Evolutionary conservation across 2,113 vertebrate species (phyloP), one percentile per base, ranked within the genome.

Genomic region (Girardinichthys multiradiatus): DNA sequence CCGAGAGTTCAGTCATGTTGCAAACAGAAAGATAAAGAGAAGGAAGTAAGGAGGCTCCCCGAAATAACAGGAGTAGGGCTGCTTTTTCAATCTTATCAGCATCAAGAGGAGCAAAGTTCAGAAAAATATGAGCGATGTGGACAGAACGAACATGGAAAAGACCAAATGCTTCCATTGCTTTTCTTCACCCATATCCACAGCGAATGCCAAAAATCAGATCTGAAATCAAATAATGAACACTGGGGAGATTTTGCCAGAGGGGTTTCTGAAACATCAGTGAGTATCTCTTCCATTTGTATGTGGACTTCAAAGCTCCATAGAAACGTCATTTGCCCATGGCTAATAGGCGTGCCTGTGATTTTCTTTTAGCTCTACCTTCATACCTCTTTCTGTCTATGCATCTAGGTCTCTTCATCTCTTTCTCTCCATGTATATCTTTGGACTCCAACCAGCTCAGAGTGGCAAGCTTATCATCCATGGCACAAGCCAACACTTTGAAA

Each of bases 401-500:
- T 59, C 67, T 77, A 19, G 29, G 27, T 64, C 17, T 74, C 28
- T 73, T 7, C 12, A 58, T 61, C 59, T 76, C 65, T 70, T 37
- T 76, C 73, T 81, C 57, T 13, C 68, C 72, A 33, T 72, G 48
- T 72, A 73, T 61, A 80, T 82, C 80, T 70, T 61, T 42, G 12
- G 70, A 77, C 75, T 77, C 64, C 72, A 83, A 82, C 83, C 28
- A 77, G 74, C 81, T 79, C 77, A 48, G 33, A 81, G 84, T 81
- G 59, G 81, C 63, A 58, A 71, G 87, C 91, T 87, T 78, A 83
- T 86, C 74, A 82, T 85, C 86, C 42, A 45, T 76, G 74, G 83
- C 70, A 54, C 85, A 71, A 88, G 85, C 84, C 79, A 83, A 70
- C 80, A 74, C 89, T 92, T 93, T 91, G 89, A 91, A 90, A 88